Percentiles rank a stretch among this genome's conserved stretches.
phyloP scores from a whole-genome alignment of 2,888 invertebrate species.

The Digitonthophagus gazella region DNA sequence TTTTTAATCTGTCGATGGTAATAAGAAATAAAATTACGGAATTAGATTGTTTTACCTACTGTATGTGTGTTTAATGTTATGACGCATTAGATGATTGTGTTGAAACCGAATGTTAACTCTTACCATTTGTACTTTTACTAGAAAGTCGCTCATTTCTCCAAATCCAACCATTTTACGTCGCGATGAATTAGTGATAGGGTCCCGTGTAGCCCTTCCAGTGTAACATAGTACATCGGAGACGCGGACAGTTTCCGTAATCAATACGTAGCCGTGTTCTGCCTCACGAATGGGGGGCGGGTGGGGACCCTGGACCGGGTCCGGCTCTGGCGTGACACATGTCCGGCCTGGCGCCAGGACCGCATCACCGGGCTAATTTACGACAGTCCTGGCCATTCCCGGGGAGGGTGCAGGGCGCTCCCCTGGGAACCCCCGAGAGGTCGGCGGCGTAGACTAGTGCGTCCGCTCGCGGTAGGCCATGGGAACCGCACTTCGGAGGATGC shows the following conservation, averaged over 20 bases:
- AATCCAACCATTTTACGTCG: background rate
- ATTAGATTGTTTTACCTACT: too few relatives aligned
- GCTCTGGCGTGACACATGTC: background rate
- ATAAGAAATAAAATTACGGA: too few relatives aligned
- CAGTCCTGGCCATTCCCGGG: background rate
- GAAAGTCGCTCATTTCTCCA: background rate
- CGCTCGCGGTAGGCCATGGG: background rate
- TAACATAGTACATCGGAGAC: background rate
- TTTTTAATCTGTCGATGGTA: too few relatives aligned
- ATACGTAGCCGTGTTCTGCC: background rate
- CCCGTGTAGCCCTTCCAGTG: background rate
- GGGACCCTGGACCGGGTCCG: background rate
- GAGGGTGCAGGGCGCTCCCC: background rate
- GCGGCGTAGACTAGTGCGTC: too few relatives aligned
- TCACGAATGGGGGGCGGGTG: background rate
- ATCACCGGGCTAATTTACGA: background rate
- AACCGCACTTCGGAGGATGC: background rate
- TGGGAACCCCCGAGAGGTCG: background rate
- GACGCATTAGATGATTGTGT: too few relatives aligned
- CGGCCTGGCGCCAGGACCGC: background rate
- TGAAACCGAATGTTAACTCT: background rate
- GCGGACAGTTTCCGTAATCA: background rate
- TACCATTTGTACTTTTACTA: background rate
- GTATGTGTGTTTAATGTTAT: too few relatives aligned
- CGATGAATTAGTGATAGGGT: background rate